Evolutionary conservation across 2,113 vertebrate genomes (phyloP), one percentile per base, ranked within the genome.

Genomic region (Nyctibius bracteatus): DNA sequence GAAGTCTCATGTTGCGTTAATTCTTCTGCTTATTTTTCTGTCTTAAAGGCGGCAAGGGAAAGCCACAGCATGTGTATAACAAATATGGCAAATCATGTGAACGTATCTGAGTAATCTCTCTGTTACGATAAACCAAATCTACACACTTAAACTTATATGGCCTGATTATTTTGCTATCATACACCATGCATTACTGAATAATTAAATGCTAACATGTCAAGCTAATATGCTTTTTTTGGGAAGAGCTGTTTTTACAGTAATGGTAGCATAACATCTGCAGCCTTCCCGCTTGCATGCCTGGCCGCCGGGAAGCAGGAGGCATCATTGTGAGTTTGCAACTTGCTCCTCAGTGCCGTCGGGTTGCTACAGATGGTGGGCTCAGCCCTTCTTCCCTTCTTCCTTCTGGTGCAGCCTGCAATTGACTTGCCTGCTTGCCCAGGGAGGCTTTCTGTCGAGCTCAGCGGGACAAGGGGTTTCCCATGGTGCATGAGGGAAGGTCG

Each of bases 271-370:
- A 49, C 1, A 4, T 68, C 39, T 59, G 30, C 66, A 51, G 55
- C 65, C 37, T 65, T 74, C 35, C 27, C 1, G 2, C 9, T 68
- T 20, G 28, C 1, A 1, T 49, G 25, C 39, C 37, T 71, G 55
- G 49, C 15, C 1, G 2, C 12, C 1, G 18, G 65, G 73, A 74
- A 75, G 63, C 21, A 33, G 37, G 43, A 67, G 49, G 14, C 59
- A 83, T 21, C 39, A 8, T 31, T 8, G 2, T 49, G 23, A 35
- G 31, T 39, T 77, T 65, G 44, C 33, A 57, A 0, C 47, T 68
- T 52, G 27, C 44, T 91, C 18, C 39, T 66, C 51, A 5, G 1
- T 4, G 3, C 31, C 2, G 3, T 20, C 0, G 0, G 3, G 33
- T 33, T 81, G 46, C 39, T 57, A 61, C 0, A 0, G n/a, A 19